These are phyloP conservation scores for Poecilia picta DNA, from an alignment of 2,797 vertebrate species.

Conservation along the genomic window DNA sequence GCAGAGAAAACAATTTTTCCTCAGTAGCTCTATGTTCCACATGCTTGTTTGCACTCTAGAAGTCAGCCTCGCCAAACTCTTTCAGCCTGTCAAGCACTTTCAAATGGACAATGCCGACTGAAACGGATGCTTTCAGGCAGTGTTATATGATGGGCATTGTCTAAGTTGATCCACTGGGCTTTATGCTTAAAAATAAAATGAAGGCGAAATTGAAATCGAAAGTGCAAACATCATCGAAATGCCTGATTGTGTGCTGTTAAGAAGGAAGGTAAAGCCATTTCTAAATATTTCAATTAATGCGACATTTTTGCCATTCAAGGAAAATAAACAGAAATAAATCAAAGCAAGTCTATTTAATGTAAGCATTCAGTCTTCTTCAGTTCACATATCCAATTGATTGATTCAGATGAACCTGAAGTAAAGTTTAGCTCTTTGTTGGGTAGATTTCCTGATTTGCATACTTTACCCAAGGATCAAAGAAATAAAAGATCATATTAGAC, in stretches of 20 bases:
- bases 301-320: neutral
- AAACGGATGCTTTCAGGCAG: slow-evolving; percentile 4
- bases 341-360: neutral
- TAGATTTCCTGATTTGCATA: neutral
- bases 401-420: neutral
- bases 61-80: neutral
- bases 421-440: neutral
- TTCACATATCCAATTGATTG: neutral
- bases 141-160: neutral
- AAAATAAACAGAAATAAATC: neutral
- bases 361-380: neutral
- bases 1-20: slow-evolving; percentile 8
- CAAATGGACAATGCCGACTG: slow-evolving; percentile 2
- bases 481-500: neutral
- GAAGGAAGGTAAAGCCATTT: neutral
- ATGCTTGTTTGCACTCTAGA: slow-evolving; percentile 9
- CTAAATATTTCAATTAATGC: neutral
- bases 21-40: neutral
- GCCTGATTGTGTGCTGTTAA: neutral
- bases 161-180: neutral
- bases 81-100: neutral
- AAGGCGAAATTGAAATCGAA: neutral
- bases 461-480: neutral
- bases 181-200: neutral
- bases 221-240: neutral